Evolutionary conservation across 2,113 vertebrate genomes (phyloP).

Genomic region (Poeciliopsis turrubarensis): DNA sequence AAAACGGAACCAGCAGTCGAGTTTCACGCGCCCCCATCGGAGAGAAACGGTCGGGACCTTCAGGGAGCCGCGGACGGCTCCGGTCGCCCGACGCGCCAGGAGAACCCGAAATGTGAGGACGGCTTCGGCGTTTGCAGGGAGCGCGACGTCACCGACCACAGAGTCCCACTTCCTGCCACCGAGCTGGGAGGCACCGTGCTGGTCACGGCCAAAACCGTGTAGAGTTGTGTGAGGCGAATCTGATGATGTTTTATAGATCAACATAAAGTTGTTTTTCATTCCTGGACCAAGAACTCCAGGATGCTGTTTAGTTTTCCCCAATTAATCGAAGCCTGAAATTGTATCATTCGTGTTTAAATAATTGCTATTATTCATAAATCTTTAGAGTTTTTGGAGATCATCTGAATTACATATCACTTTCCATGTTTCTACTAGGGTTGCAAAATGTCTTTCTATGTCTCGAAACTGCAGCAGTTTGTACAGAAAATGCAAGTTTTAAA

Average conservation of each 20-base stretch:
- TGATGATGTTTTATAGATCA: neutral
- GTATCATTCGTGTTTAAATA: neutral
- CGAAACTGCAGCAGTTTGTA: neutral
- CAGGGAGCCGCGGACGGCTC: slow-evolving; percentile 6
- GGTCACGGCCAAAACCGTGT: slow-evolving; percentile 80
- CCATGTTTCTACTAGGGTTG: slow-evolving; percentile 2
- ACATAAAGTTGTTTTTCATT: neutral
- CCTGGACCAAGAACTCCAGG: neutral
- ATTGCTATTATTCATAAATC: slow-evolving; percentile 8
- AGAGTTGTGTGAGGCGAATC: neutral
- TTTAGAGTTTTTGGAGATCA: slow-evolving; percentile 18
- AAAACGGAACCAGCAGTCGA: slow-evolving; percentile 30
- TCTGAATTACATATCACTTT: neutral
- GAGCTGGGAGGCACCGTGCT: slow-evolving; percentile 76
- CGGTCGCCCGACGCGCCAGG: slow-evolving; percentile 41
- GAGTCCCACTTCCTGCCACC: slow-evolving; percentile 81
- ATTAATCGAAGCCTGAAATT: neutral
- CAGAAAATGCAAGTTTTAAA: neutral
- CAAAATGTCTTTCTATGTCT: neutral
- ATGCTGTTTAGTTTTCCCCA: neutral
- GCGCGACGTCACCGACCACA: slow-evolving; percentile 50
- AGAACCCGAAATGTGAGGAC: slow-evolving; percentile 9
- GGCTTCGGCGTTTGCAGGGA: slow-evolving; percentile 13
- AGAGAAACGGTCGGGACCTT: slow-evolving; percentile 8
- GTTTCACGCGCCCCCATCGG: neutral